Base-by-base conservation (phyloP, 2,797 vertebrate genomes). In the Clarias platycephalus region DNA sequence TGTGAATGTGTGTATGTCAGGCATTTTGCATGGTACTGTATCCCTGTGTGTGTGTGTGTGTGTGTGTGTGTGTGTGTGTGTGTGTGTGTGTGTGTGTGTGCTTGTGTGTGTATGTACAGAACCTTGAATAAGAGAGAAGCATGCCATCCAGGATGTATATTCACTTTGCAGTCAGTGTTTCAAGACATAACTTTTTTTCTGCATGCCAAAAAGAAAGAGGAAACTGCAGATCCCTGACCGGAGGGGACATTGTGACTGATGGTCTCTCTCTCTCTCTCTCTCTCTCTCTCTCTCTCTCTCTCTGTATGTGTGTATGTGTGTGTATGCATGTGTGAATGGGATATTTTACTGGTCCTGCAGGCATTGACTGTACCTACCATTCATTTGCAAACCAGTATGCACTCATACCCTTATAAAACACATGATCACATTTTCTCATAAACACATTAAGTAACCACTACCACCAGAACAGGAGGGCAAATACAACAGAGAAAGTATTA, bases 381-480 rank as follows among this genome's bases (percentile, higher is more conserved):
- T 76, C 70, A 67, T 80, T 76, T 84, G 26, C 53, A 74, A 26
- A 67, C 58, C 49, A 34, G 62, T 44, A 71, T 55, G 22, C 55
- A 83, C 34, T 63, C 78, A 74, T 74, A 57, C 57, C n/a, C 77
- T 74, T 67, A 62, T 84, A 62, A 84, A 84, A 87, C 82, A 82
- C 89, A 90, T 85, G 88, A 92, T 92, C 91, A 91, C 89, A 91
- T 93, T 93, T 93, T 92, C 92, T 92, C 90, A 94, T 92, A 93
- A 94, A 94, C 91, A 91, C 91, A 90, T 91, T 85, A 92, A 92
- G 91, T 91, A 91, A 90, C 86, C 18, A 83, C 85, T 87, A 83
- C 66, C 81, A 90, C 81, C 86, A 81, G 80, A 86, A 83, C 79
- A 81, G 44, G 55, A 84, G 53, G 84, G 81, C 72, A 62, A 63